These are phyloP conservation scores for Lithophane ornitopus DNA, from an alignment of 2,888 invertebrate species.

Conservation along the genomic window DNA sequence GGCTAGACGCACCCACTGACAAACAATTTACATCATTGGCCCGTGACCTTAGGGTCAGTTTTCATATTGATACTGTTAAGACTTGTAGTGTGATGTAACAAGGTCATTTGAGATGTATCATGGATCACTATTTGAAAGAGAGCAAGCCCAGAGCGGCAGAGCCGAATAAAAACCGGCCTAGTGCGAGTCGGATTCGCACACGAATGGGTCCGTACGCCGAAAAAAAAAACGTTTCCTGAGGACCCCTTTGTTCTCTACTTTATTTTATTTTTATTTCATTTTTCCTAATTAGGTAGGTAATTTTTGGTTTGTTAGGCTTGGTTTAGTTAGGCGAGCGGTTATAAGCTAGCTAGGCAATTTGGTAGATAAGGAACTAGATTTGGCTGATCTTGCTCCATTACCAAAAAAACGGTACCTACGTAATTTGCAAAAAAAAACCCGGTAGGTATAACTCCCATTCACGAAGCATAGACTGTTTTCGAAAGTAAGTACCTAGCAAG, in stretches of 20 bases:
- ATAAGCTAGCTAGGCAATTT: too few species aligned
- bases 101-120: constrained; percentile 41
- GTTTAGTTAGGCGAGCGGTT: neutral
- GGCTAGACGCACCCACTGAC: constrained; percentile 73
- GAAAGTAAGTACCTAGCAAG: too few species aligned
- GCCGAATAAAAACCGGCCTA: too few species aligned
- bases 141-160: neutral
- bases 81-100: constrained; percentile 72
- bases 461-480: neutral
- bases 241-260: too few species aligned
- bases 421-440: neutral
- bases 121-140: constrained; percentile 11
- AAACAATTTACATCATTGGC: constrained; percentile 83
- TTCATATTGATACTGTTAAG: constrained; percentile 74
- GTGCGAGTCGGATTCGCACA: too few species aligned
- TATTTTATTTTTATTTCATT: too few species aligned
- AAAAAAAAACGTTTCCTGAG: too few species aligned
- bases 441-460: neutral
- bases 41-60: constrained; percentile 80
- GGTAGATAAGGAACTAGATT: neutral
- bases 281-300: neutral
- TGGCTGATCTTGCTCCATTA: neutral
- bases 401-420: too few species aligned
- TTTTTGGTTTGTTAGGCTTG: too few species aligned
- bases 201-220: too few species aligned